Evolutionary conservation across 2,113 vertebrate species (phyloP), one percentile per base, ranked within the genome.

Genomic region (Xiphophorus couchianus): DNA sequence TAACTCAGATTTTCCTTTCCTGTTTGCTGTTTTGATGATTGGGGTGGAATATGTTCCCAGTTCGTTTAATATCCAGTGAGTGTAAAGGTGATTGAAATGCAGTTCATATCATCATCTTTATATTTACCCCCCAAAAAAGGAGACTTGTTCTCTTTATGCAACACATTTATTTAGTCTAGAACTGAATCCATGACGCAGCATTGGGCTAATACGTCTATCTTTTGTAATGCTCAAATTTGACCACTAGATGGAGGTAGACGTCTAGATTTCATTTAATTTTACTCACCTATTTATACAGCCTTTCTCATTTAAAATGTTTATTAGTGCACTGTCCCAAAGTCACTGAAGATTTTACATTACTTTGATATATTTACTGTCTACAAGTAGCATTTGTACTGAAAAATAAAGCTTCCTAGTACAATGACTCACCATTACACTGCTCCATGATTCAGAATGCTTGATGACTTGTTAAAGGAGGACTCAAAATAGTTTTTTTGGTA

Each of bases 161-260:
- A 58, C 22, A n/a, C 10, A 58, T 58, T 3, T n/a, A 58, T 58
- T 58, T 58, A 25, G 25, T 58, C 51, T 58, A 58, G 51, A 58
- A 3, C 51, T 58, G 22, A 25, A 25, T 25, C 22, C 22, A 25
- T 25, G 51, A 58, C 5, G 25, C 17, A 58, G 51, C 22, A 25
- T 10, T 58, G 51, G 22, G 5, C 44, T 48, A 48, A 19, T 17
- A 1, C 5, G 17, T 2, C 25, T 3, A n/a, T 58, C 61, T 13
- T 8, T 60, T 80, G 82, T 77, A 84, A 0, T 66, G 30, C 35
- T 30, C 11, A n/a, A 2, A 5, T 6, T 15, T 3, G 12, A 13
- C 87, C 91, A 84, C 85, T 78, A 87, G 87, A 33, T 81, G 84
- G 88, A 0, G 13, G 0, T 77, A 83, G 48, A 80, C 54, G 30